Percentiles rank a stretch among this genome's conserved stretches.
Evolutionary conservation across 2,797 vertebrate species (phyloP).

Genomic region (Cyclura pinguis): DNA sequence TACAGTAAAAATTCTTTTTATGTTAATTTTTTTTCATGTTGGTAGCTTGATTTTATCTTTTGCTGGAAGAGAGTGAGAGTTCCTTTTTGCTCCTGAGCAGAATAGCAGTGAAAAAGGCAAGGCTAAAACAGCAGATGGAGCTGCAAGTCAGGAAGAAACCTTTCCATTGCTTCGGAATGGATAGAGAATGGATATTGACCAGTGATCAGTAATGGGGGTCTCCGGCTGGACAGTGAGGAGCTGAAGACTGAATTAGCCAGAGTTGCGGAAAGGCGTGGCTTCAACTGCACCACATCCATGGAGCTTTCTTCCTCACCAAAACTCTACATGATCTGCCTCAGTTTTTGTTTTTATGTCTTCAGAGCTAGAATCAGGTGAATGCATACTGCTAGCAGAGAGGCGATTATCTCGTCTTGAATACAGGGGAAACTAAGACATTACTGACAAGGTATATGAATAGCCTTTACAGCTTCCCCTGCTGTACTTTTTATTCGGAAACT

Average conservation of each 20-base stretch:
- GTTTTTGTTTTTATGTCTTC: background rate
- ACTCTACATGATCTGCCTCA: background rate
- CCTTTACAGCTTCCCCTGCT: no score
- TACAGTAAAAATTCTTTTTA: background rate
- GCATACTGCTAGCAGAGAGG: background rate
- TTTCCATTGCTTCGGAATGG: background rate
- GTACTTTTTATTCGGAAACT: no score
- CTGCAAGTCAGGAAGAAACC: constrained; percentile 19
- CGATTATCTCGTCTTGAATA: background rate
- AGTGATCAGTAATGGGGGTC: background rate
- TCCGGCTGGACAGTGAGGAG: background rate
- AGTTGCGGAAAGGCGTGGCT: background rate
- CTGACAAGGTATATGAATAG: no score
- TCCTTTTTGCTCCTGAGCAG: background rate
- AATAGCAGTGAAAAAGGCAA: constrained; percentile 3
- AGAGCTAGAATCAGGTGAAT: background rate
- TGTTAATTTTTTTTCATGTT: background rate
- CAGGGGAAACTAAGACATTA: no score
- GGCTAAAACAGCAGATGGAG: constrained; percentile 24
- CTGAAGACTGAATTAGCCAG: background rate
- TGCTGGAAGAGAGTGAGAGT: background rate
- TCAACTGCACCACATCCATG: background rate
- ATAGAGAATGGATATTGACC: background rate
- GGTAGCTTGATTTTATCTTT: background rate
- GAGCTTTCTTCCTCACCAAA: background rate